Evolutionary conservation across 2,888 invertebrate genomes (phyloP).

Genomic region (Hoplodrina blanda): DNA sequence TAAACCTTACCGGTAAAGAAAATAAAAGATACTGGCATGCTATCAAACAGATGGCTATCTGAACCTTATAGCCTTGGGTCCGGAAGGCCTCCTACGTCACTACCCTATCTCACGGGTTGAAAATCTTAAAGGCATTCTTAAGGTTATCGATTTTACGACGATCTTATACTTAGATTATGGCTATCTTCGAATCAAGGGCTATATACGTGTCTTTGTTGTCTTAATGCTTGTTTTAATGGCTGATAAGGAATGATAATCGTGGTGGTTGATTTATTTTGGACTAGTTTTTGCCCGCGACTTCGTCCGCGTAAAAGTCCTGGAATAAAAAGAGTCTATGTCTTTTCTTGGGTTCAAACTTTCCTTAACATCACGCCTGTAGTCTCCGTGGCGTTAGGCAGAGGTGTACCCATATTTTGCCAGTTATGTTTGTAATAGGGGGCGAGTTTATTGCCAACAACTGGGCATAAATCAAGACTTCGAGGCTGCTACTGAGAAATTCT

Average conservation of each 20-base stretch:
- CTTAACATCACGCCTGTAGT: too few species aligned
- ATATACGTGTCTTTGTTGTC: conserved; percentile 44
- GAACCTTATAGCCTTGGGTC: conserved; percentile 39
- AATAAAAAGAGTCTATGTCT: too few species aligned
- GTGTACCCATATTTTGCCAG: too few species aligned
- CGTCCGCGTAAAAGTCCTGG: too few species aligned
- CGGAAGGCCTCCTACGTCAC: conserved; percentile 41
- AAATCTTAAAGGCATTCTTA: conserved; percentile 42
- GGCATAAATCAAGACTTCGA: too few species aligned
- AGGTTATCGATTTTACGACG: conserved; percentile 54
- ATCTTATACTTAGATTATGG: conserved; percentile 20
- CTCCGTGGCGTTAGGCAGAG: too few species aligned
- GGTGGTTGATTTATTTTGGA: not conserved
- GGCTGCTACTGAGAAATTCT: too few species aligned
- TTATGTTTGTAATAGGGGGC: too few species aligned
- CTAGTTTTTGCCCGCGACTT: too few species aligned
- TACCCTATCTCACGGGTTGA: conserved; percentile 39
- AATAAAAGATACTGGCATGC: conserved; percentile 32
- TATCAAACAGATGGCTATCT: conserved; percentile 55
- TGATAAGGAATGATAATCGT: not conserved
- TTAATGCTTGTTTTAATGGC: conserved; percentile 42
- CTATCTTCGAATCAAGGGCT: conserved; percentile 43
- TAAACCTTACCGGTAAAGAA: conserved; percentile 41
- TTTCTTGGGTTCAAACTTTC: too few species aligned
- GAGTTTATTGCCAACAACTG: too few species aligned